A percentile compares a stretch with the other conserved stretches of the same genome.
Evolutionary conservation across 2,888 invertebrate species (phyloP).

Genomic region (Dichetophora obliterata): DNA sequence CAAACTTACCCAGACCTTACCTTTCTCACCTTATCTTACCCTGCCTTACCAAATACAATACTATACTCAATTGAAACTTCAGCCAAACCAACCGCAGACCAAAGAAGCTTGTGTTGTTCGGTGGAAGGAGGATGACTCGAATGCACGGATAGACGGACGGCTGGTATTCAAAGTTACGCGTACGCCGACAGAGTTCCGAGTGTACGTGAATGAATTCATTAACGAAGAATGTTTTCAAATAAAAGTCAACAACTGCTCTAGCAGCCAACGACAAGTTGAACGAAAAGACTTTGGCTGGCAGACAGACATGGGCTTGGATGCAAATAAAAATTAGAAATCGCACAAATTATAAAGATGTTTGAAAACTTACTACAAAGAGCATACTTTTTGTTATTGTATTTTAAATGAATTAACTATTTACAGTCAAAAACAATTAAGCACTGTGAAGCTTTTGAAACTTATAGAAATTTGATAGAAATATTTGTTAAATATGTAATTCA

Average conservation of each 20-base stretch:
- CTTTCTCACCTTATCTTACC: not conserved
- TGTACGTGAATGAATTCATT: slow-evolving; percentile 50
- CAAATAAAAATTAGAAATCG: slow-evolving; percentile 39
- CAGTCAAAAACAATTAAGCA: too few relatives aligned
- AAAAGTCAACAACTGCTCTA: slow-evolving; percentile 50
- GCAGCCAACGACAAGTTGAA: slow-evolving; percentile 18
- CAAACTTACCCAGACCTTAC: not conserved
- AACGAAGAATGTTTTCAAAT: slow-evolving; percentile 37
- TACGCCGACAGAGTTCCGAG: slow-evolving; percentile 8
- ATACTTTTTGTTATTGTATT: slow-evolving; percentile 36
- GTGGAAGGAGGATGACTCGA: not conserved
- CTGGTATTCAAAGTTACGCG: slow-evolving; percentile 11
- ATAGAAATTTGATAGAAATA: too few relatives aligned
- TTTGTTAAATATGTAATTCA: too few relatives aligned
- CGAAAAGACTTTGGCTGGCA: not conserved
- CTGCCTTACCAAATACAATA: not conserved
- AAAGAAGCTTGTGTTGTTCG: not conserved
- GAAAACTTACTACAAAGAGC: not conserved
- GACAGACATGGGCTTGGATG: not conserved
- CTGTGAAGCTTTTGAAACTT: too few relatives aligned
- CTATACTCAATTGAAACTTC: not conserved
- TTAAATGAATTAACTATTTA: slow-evolving; percentile 15
- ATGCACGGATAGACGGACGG: not conserved
- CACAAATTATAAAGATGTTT: slow-evolving; percentile 14
- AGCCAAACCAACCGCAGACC: not conserved